A percentile compares a stretch with the other conserved stretches of the same genome.
Conservation (phyloP, 2,113 vertebrate species). For the Thamnaconus septentrionalis region DNA sequence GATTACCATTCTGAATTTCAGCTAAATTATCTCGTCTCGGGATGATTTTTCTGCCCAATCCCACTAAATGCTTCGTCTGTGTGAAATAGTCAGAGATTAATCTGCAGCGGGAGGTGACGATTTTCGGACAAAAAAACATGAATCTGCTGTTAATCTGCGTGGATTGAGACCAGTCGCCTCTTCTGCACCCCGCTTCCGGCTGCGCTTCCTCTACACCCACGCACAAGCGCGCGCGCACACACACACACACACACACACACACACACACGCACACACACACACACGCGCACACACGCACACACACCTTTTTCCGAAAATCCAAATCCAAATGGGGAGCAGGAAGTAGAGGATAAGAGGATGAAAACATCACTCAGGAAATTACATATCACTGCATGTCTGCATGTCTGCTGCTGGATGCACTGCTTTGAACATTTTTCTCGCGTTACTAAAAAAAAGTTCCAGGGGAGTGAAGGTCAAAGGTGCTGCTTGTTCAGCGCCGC, state of each 20-base stretch:
- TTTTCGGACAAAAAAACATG: slow-evolving; percentile 37
- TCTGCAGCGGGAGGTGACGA: slow-evolving; percentile 36
- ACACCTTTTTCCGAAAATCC: background rate
- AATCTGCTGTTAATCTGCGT: slow-evolving; percentile 46
- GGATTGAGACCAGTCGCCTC: slow-evolving; percentile 39
- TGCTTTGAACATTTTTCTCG: background rate
- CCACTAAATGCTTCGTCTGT: slow-evolving; percentile 4
- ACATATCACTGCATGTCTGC: slow-evolving; percentile 5
- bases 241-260: background rate
- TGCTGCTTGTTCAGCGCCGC: too few species aligned
- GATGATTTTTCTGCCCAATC: slow-evolving; percentile 14
- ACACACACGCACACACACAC: slow-evolving; percentile 41
- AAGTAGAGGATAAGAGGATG: slow-evolving; percentile 39
- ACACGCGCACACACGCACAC: background rate
- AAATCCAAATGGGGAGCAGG: slow-evolving; percentile 14
- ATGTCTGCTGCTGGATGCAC: background rate
- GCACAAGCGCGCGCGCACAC: slow-evolving; percentile 34
- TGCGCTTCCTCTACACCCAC: slow-evolving; percentile 13
- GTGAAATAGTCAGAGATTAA: slow-evolving; percentile 33
- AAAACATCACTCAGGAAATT: slow-evolving; percentile 25
- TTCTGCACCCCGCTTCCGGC: slow-evolving; percentile 12
- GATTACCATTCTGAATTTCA: slow-evolving; percentile 28
- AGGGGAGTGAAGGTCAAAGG: too few species aligned
- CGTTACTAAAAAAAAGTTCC: too few species aligned
- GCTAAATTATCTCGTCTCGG: slow-evolving; percentile 10